phyloP scores from a whole-genome alignment of 2,888 invertebrate genomes.

The Meiosimyza platycephala region DNA sequence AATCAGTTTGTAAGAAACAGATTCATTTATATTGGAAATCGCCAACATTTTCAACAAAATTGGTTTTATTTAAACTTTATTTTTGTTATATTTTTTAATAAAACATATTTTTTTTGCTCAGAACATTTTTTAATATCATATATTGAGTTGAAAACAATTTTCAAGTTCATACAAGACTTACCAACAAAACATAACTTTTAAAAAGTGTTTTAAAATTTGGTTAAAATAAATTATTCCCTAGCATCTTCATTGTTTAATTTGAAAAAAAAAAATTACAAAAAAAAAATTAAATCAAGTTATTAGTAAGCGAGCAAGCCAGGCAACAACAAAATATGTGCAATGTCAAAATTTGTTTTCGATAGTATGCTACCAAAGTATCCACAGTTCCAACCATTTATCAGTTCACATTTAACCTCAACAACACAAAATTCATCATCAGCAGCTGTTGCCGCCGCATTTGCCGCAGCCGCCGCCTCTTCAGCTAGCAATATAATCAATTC shows the following conservation, averaged over 20 bases:
- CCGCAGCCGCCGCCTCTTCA: conserved; percentile 62
- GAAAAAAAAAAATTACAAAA: too few relatives aligned
- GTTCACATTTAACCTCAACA: conserved; percentile 68
- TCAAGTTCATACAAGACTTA: too few relatives aligned
- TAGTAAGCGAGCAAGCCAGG: conserved; percentile 28
- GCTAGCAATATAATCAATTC: conserved; percentile 61
- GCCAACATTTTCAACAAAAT: conserved; percentile 32
- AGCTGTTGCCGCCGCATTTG: conserved; percentile 75
- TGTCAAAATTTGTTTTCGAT: conserved; percentile 98
- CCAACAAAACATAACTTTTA: too few relatives aligned
- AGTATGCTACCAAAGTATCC: conserved; percentile 97
- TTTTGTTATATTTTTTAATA: not conserved
- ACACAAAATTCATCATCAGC: conserved; percentile 74
- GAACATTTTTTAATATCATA: too few relatives aligned
- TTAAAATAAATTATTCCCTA: too few relatives aligned
- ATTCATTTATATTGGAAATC: not conserved
- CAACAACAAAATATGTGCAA: conserved; percentile 72
- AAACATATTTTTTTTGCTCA: not conserved
- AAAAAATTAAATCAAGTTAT: conserved; percentile 34
- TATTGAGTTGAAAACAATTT: too few relatives aligned
- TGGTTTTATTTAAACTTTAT: conserved; percentile 32
- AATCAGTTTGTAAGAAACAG: not conserved
- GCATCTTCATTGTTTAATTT: too few relatives aligned
- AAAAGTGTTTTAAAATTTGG: too few relatives aligned
- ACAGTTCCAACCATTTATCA: conserved; percentile 73